Conservation (phyloP, 2,113 vertebrate species). For the Oenanthe oenanthe region DNA sequence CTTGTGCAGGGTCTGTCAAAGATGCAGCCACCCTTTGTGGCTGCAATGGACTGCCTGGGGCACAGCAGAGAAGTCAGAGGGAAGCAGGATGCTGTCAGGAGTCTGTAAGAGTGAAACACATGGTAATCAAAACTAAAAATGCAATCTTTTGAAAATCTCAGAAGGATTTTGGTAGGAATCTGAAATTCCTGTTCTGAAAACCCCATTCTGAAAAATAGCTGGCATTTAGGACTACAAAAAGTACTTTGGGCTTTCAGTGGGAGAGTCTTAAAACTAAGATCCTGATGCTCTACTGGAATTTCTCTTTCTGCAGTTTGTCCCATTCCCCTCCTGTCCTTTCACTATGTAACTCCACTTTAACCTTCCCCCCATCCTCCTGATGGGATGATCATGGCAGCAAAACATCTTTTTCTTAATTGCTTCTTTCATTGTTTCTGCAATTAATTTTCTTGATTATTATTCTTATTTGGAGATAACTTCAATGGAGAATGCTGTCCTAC, state of each 20-base stretch:
- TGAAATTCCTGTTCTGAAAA: background rate
- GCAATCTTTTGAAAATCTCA: background rate
- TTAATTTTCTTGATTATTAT: background rate
- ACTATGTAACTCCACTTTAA: background rate
- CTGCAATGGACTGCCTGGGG: background rate
- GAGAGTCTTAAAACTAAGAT: background rate
- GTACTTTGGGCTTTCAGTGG: background rate
- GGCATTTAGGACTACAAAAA: background rate
- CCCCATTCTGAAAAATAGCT: background rate
- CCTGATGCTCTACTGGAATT: background rate
- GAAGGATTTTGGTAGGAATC: background rate
- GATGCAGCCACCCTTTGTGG: background rate
- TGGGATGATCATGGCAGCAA: background rate
- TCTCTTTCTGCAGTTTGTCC: background rate
- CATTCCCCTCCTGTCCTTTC: background rate
- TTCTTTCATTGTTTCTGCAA: background rate
- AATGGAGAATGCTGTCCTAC: background rate
- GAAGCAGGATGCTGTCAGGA: background rate
- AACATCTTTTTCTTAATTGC: background rate
- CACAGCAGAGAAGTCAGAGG: background rate
- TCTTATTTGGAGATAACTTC: background rate
- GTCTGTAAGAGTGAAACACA: accelerated
- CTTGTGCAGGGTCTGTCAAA: background rate
- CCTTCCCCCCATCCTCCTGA: background rate
- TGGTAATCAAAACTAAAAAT: background rate